These are phyloP conservation scores for Tenodera sinensis DNA, from an alignment of 2,888 invertebrate genomes.

Conservation along the genomic window DNA sequence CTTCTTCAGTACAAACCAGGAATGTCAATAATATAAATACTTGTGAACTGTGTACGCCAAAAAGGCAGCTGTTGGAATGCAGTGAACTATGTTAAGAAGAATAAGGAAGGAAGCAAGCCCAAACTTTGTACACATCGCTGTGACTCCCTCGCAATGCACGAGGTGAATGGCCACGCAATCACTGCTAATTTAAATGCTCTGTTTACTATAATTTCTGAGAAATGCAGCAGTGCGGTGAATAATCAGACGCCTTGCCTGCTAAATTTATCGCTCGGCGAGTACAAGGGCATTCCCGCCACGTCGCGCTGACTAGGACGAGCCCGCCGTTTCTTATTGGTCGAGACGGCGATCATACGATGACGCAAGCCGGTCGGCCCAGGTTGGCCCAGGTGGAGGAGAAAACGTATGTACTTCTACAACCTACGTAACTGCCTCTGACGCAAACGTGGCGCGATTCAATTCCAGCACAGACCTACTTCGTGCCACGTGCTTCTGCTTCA, in stretches of 20 bases:
- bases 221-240: neutral
- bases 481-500: neutral
- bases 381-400: conserved; percentile 3
- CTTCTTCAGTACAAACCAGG: too few species aligned
- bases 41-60: too few species aligned
- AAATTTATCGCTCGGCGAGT: neutral
- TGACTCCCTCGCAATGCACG: too few species aligned
- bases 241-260: neutral
- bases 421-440: neutral
- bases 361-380: neutral
- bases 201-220: neutral
- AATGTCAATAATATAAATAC: too few species aligned
- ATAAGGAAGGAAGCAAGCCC: too few species aligned
- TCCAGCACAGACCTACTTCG: neutral
- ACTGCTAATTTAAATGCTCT: neutral
- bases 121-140: too few species aligned
- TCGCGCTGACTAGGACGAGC: neutral
- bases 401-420: neutral
- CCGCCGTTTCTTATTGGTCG: conserved; percentile 13
- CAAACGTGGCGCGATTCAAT: neutral
- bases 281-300: neutral
- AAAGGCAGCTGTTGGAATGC: too few species aligned
- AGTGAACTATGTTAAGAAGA: too few species aligned
- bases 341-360: conserved; percentile 24
- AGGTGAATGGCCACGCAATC: neutral